Base-by-base conservation (phyloP, 2,113 vertebrate genomes). In the Malurus alboscapulatus region DNA sequence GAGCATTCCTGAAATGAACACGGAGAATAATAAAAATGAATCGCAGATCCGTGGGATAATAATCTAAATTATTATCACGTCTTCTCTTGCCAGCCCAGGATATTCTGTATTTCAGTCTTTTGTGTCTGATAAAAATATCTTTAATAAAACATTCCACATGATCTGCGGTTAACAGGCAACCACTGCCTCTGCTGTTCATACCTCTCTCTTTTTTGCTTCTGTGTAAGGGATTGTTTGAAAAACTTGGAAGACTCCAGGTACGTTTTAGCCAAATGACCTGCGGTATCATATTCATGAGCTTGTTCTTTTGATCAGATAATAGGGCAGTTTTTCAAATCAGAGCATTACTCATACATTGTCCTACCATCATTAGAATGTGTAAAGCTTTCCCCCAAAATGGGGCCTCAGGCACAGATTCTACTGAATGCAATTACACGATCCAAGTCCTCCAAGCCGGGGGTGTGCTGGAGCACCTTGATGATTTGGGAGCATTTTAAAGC, bases 241-340 rank as follows among this genome's bases (percentile, higher is more conserved):
- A 83, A 90, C 80, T 89, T 96, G 95, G 94, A 96, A 95, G 75
- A 76, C 72, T 91, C 38, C 75, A 79, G 71, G 78, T 94, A 59
- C 1, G 34, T 59, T 82, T 83, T 76, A 85, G 96, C 95, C 93
- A 96, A 96, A 96, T 90, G 93, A 95, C 94, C 94, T 77, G 91
- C 21, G 6, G 93, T 73, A 87, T 92, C 93, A n/a, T 62, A 90
- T 95, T 95, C 81, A 76, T 89, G 68, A 92, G 95, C 93, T 94
- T 94, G 94, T 94, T 95, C 91, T 96, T 94, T 86, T 91, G 67
- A 96, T 96, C 94, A 96, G 94, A 95, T 94, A 93, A 86, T 92
- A 81, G 34, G 48, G 75, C 67, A 80, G 71, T 76, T 95, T 96
- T 96, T 93, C 92, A 95, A 92, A 94, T 87, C 91, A 87, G 58